Conservation (phyloP, 2,113 vertebrate species). For the Amphilophus citrinellus region DNA sequence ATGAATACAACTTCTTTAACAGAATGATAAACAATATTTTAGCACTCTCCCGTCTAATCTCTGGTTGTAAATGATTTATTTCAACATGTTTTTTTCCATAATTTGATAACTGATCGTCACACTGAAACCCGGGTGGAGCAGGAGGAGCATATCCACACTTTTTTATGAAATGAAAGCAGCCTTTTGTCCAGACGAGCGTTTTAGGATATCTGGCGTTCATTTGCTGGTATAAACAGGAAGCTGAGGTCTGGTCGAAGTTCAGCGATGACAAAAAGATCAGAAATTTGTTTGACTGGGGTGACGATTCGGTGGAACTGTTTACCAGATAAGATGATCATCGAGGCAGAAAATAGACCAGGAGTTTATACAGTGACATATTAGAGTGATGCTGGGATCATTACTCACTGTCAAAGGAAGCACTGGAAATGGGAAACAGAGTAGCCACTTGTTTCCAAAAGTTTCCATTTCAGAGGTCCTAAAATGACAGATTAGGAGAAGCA, state of each 20-base stretch:
- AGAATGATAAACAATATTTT: not conserved
- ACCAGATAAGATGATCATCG: not conserved
- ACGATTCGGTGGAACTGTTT: not conserved
- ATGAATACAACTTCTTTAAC: not conserved
- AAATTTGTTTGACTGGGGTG: not conserved
- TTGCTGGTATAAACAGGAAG: not conserved
- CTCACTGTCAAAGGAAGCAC: rapidly evolving
- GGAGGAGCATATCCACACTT: not conserved
- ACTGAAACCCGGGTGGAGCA: not conserved
- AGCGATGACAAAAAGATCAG: not conserved
- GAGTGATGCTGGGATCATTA: not conserved
- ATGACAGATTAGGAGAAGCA: too few relatives aligned
- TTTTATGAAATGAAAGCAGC: too few relatives aligned
- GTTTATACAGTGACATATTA: not conserved
- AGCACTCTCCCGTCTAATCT: not conserved
- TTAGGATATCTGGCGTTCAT: too few relatives aligned
- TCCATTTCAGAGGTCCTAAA: too few relatives aligned
- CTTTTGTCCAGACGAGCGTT: too few relatives aligned
- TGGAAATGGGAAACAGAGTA: not conserved
- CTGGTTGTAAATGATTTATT: not conserved
- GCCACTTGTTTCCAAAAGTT: too few relatives aligned
- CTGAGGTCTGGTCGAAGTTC: not conserved
- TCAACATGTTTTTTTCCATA: not conserved
- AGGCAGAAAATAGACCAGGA: not conserved
- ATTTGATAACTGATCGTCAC: not conserved